Conservation (phyloP, 2,888 invertebrate genomes). For the Hyposoter didymator region DNA sequence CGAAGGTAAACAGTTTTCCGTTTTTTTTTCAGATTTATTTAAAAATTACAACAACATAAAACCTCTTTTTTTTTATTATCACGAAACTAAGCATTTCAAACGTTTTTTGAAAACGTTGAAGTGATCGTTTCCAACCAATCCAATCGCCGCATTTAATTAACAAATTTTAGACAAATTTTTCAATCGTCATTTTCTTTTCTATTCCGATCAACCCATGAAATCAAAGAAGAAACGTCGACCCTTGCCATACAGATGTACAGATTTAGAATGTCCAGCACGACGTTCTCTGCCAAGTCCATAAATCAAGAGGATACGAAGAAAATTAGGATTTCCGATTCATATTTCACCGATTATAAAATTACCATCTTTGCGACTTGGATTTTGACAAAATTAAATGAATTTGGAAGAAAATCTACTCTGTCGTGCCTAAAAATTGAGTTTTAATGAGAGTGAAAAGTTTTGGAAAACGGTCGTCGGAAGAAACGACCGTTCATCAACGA, state of each 20-base stretch:
- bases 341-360: not conserved
- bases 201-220: not conserved
- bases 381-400: not conserved
- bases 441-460: too few relatives aligned
- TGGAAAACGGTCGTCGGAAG: not conserved
- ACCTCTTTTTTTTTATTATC: not conserved
- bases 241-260: slow-evolving; percentile 25
- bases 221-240: slow-evolving; percentile 32
- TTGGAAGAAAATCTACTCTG: not conserved
- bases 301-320: not conserved
- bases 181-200: not conserved
- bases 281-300: not conserved
- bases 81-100: not conserved
- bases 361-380: not conserved
- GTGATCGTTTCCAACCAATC: not conserved
- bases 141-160: not conserved
- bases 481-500: slow-evolving; percentile 16
- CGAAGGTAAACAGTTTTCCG: slow-evolving; percentile 28
- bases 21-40: not conserved
- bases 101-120: not conserved
- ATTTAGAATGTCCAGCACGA: slow-evolving; percentile 40
- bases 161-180: not conserved
- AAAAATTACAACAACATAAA: not conserved
- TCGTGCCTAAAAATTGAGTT: not conserved
- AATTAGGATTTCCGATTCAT: not conserved